Base-by-base conservation (phyloP, 2,113 vertebrate genomes). In the Oryzias curvinotus region DNA sequence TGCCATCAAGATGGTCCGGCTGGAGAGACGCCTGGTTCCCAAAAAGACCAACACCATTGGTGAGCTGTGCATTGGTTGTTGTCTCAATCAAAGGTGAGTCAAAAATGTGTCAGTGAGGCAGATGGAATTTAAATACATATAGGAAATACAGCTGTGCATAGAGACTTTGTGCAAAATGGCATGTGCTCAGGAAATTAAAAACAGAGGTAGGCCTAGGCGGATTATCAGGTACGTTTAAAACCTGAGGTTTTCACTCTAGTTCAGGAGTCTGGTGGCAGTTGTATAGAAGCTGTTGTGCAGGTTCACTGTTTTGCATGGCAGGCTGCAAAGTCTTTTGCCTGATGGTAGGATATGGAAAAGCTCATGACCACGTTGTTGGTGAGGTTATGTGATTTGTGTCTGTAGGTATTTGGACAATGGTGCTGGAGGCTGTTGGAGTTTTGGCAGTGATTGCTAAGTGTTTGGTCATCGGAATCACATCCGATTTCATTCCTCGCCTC, bases 391-490 rank as follows among this genome's bases (percentile, higher is more conserved):
- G 10, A 36, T 42, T 41, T 1, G 7, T 85, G 7, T 60, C 6
- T 65, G 60, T 78, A 96, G 95, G 94, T 45, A 91, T 96, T 41
- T 98, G 96, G 97, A 91, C 93, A 16, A 88, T 91, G 42, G 79
- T 98, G 21, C 75, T 98, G 71, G 94, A 98, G 85, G 93, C 73
- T 28, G 87, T 98, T 0, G 96, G 96, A 0, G 95, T 90, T 65
- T 78, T 98, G 86, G 94, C 96, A 0, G 96, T 98, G 76, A 98
- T 97, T 0, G 92, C 94, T 62, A 98, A 98, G 0, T 96, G 95
- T 0, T 85, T 98, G 74, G 93, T 98, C 63, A 98, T 98, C 0
- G 94, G 96, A 30, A 86, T 97, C 79, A 92, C 96, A 0, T 98
- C 97, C 0, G 93, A 98, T 79, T 98, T 98, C 81, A 93, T 98